Evolutionary conservation across 2,888 invertebrate species (phyloP), one percentile per base, ranked within the genome.

Genomic region (Pseudoips prasinana): DNA sequence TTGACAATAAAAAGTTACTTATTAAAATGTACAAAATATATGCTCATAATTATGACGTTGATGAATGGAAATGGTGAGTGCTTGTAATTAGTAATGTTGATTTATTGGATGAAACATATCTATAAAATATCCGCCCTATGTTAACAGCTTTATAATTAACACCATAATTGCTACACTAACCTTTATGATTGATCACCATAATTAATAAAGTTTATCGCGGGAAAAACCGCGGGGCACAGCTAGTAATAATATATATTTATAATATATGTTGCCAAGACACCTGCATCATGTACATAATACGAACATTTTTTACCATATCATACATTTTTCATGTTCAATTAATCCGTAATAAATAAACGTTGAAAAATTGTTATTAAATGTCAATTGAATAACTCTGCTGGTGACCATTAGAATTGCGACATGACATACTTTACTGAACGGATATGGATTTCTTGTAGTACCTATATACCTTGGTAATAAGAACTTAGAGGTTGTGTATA

Each of bases 271-370:
- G 47, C 39, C 33, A 33, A 52, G 57, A 66, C 70, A 73, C 73
- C 73, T 73, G 75, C 60, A 55, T 45, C 14, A 14, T 14, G 14
- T 14, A 14, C 14, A 3, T 14, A 14, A 14, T 3, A 14, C 48
- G 33, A 54, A 62, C 61, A 63, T 63, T 64, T 61, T 49, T 49
- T 55, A 38, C 39, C 28, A 37, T 58, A 72, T 74, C 64, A 14
- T 14, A 14, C 57, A 67, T 74, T 50, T 73, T 74, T 73, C 66
- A 79, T 76, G 64, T 69, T 64, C 72, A 73, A 79, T 79, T 74
- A 71, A 61, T 46, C 47, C 53, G 60, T 57, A 58, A 59, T 62
- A 66, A 64, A 66, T 39, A 54, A 48, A 14, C 14, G 5, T 44
- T 60, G 56, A 45, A 48, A 58, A 69, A 71, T 64, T 54, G 49